Evolutionary conservation across 2,888 invertebrate species (phyloP), one percentile per base, ranked within the genome.

Genomic region (Myathropa florea): DNA sequence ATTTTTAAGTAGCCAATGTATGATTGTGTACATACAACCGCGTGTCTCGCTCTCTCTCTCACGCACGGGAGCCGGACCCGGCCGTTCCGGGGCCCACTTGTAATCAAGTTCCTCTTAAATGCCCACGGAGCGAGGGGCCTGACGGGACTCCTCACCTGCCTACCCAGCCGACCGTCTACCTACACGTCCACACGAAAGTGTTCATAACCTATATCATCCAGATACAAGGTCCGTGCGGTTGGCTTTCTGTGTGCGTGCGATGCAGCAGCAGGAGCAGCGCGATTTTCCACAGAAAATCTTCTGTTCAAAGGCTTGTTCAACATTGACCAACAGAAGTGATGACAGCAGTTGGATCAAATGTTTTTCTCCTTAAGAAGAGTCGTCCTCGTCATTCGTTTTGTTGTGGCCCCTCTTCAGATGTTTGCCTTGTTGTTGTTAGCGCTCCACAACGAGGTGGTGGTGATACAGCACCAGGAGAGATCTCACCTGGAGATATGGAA

Each of bases 281-380:
- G 78, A 86, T 86, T 86, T 86, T 86, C 85, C 85, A 82, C 85
- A 78, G 85, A 86, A 86, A 86, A 86, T 86, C 68, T 78, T 82
- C 85, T 86, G 85, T 86, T 86, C 82, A 86, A 82, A 84, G 84
- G 60, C 84, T 88, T 88, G 88, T 88, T 73, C 81, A 84, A 83
- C 84, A 88, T 86, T 81, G 84, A 88, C 84, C 84, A 84, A 88
- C 79, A 88, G 84, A 88, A 84, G 84, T 88, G 88, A 88, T 88
- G 88, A 88, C 88, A 84, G 84, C 84, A 83, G 80, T 88, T 83
- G 80, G 83, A 88, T 88, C 88, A 88, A 84, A 84, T 88, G 80
- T 83, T 88, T 88, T 88, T 82, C 85, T 86, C 73, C 85, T 86
- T 82, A 78, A 86, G 77, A 78, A 78, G 82, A 86, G 77, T 86